These are phyloP conservation scores for Pseudochaenichthys georgianus DNA, from an alignment of 2,797 vertebrate genomes.

Conservation along the genomic window DNA sequence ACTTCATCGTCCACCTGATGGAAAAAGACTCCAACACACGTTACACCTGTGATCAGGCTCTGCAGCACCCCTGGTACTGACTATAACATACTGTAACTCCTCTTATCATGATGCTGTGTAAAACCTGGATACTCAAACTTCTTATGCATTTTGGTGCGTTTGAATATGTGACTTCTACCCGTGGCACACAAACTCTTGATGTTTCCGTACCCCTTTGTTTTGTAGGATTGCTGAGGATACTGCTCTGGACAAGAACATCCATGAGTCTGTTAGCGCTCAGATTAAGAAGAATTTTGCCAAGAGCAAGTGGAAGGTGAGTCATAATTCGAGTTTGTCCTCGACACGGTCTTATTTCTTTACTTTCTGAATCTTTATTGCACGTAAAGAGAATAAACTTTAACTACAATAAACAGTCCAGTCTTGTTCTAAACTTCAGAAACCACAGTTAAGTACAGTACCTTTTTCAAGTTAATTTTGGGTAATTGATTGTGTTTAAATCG, in stretches of 20 bases:
- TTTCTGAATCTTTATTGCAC: neutral
- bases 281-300: constrained; percentile 99
- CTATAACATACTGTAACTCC: neutral
- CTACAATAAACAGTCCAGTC: constrained; percentile 6
- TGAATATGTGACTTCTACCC: neutral
- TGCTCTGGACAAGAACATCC: constrained; percentile 97
- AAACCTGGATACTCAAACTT: neutral
- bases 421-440: constrained; percentile 4
- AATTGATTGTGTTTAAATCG: constrained; percentile 14
- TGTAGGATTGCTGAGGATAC: constrained; percentile 96
- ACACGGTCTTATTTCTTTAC: constrained; percentile 14
- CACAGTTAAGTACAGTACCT: neutral
- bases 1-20: constrained; percentile 97
- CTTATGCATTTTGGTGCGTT: neutral
- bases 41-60: constrained; percentile 95
- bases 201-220: constrained; percentile 18
- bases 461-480: constrained; percentile 7
- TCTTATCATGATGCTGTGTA: neutral
- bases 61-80: constrained; percentile 90
- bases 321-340: constrained; percentile 8
- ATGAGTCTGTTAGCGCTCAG: constrained; percentile 97
- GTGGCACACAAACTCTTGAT: neutral
- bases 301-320: constrained; percentile 96
- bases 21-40: constrained; percentile 91
- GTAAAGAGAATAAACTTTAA: neutral